Conservation (phyloP, 1,140 invertebrate species). For the Micrasema longulum region DNA sequence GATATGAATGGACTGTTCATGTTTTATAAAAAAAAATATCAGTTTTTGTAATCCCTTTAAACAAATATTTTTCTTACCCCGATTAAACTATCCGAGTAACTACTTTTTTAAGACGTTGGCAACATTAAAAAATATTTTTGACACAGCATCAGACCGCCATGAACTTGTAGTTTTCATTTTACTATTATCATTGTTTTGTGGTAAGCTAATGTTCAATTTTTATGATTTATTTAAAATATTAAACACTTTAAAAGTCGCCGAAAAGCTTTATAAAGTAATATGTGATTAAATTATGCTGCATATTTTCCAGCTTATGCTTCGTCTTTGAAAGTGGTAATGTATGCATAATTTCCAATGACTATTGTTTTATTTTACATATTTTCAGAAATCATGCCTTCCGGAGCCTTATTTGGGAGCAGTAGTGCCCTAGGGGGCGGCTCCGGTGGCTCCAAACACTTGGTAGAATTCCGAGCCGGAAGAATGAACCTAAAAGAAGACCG, state of each 20-base stretch:
- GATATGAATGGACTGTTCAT: no score
- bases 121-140: conserved; percentile 16
- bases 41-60: no score
- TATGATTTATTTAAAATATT: neutral
- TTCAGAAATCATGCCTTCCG: conserved; percentile 68
- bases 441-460: conserved; percentile 88
- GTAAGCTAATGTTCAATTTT: conserved; percentile 24
- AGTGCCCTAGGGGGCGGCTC: conserved; percentile 82
- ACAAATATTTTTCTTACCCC: no score
- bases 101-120: conserved; percentile 9
- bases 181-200: conserved; percentile 45
- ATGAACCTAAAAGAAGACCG: conserved; percentile 90
- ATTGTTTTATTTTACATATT: conserved; percentile 26
- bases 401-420: conserved; percentile 79
- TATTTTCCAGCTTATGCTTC: no score
- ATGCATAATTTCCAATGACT: neutral
- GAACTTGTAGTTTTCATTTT: conserved; percentile 48
- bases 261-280: no score
- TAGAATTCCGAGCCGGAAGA: conserved; percentile 96
- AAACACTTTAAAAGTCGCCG: no score
- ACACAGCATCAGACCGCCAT: conserved; percentile 24
- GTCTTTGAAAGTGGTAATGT: no score
- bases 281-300: no score
- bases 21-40: no score
- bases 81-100: neutral